Conservation (phyloP, 2,113 vertebrate species). For the Sturnira hondurensis region DNA sequence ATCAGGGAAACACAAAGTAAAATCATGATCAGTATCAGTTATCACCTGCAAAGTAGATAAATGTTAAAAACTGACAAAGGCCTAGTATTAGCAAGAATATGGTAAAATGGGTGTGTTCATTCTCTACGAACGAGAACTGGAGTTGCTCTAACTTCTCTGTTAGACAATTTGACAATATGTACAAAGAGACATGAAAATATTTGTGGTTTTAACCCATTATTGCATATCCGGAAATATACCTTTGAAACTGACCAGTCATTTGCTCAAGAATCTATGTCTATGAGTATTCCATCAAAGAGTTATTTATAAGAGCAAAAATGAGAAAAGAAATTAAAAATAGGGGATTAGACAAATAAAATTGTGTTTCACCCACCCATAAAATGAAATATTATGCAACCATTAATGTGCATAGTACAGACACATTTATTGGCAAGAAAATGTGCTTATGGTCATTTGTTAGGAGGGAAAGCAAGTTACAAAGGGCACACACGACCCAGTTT, state of each 20-base stretch:
- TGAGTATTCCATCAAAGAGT: not conserved
- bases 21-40: not conserved
- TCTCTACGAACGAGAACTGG: not conserved
- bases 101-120: not conserved
- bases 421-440: not conserved
- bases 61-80: not conserved
- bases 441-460: not conserved
- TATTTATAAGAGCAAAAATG: not conserved
- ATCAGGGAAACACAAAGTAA: not conserved
- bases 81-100: not conserved
- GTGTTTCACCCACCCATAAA: not conserved
- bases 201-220: not conserved
- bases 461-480: not conserved
- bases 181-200: not conserved
- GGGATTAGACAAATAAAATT: not conserved
- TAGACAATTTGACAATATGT: not conserved
- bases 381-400: not conserved
- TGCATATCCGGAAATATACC: not conserved
- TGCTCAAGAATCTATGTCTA: not conserved
- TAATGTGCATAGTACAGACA: not conserved
- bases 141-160: not conserved
- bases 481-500: not conserved
- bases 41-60: not conserved
- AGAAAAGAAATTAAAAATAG: not conserved
- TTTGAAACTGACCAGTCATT: not conserved